Evolutionary conservation across 2,888 invertebrate species (phyloP).

Genomic region (Yponomeuta malinellus): DNA sequence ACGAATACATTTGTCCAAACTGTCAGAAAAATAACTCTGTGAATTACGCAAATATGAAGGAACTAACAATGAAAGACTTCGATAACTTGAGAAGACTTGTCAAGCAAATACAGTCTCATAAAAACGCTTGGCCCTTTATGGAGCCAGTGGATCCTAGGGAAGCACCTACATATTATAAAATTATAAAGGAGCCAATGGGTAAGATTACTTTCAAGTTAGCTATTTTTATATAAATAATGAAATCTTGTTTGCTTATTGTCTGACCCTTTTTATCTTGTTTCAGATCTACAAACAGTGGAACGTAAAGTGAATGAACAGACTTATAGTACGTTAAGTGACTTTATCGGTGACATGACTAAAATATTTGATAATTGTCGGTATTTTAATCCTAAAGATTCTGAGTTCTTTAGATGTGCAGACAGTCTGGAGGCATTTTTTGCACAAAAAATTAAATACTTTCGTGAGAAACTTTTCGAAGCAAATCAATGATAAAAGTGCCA

Average conservation of each 20-base stretch:
- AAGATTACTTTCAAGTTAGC: conserved; percentile 39
- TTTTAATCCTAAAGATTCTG: conserved; percentile 96
- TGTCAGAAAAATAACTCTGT: conserved; percentile 93
- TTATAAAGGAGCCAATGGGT: conserved; percentile 98
- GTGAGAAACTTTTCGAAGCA: conserved; percentile 86
- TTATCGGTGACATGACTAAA: conserved; percentile 98
- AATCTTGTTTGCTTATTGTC: no score
- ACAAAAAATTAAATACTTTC: conserved; percentile 91
- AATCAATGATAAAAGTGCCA: conserved; percentile 60
- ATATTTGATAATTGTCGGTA: conserved; percentile 99
- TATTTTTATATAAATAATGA: neutral
- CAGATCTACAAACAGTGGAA: conserved; percentile 96
- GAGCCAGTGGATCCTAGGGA: conserved; percentile 97
- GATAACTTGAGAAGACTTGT: conserved; percentile 89
- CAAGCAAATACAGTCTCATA: conserved; percentile 93
- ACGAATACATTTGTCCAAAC: conserved; percentile 97
- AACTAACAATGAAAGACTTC: conserved; percentile 85
- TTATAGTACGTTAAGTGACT: conserved; percentile 93
- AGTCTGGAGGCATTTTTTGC: conserved; percentile 96
- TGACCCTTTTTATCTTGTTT: conserved; percentile 26
- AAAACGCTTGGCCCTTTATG: conserved; percentile 98
- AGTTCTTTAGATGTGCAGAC: conserved; percentile 97
- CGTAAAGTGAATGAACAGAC: conserved; percentile 86
- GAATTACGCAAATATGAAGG: conserved; percentile 93
- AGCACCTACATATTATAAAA: conserved; percentile 97